phyloP scores from a whole-genome alignment of 2,113 vertebrate species.

The Cacatua alba region DNA sequence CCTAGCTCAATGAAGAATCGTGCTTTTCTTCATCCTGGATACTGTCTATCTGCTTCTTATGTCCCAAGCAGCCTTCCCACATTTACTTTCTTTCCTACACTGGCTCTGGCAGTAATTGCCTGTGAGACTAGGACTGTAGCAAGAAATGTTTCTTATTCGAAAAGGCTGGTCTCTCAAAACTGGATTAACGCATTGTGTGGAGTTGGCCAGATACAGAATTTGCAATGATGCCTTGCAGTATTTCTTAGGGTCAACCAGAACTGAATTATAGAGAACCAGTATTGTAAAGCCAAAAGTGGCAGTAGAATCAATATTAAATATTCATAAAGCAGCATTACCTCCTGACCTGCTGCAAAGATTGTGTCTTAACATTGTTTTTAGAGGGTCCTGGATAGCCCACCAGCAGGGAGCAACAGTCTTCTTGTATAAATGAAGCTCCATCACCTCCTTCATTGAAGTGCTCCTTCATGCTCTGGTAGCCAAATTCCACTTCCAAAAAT shows the following conservation, averaged over 20 bases:
- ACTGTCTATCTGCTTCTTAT: background rate
- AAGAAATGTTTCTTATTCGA: background rate
- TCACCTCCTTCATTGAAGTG: background rate
- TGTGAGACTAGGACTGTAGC: background rate
- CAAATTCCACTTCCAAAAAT: background rate
- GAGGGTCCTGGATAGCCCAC: background rate
- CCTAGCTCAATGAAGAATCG: background rate
- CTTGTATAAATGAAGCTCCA: background rate
- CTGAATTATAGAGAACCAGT: background rate
- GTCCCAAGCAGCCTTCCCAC: background rate
- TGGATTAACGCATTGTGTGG: background rate
- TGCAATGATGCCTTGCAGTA: background rate
- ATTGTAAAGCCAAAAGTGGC: background rate
- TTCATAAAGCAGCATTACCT: background rate
- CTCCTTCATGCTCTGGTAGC: background rate
- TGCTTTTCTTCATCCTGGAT: background rate
- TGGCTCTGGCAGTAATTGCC: background rate
- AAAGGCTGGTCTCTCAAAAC: background rate
- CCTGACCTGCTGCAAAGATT: background rate
- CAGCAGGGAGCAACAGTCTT: background rate
- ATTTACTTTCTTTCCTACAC: background rate
- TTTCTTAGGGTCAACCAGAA: background rate
- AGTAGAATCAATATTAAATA: background rate
- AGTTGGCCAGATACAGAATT: background rate
- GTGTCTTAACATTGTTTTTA: background rate